Evolutionary conservation across 2,113 vertebrate genomes (phyloP), one percentile per base, ranked within the genome.

Genomic region (Ifrita kowaldi): DNA sequence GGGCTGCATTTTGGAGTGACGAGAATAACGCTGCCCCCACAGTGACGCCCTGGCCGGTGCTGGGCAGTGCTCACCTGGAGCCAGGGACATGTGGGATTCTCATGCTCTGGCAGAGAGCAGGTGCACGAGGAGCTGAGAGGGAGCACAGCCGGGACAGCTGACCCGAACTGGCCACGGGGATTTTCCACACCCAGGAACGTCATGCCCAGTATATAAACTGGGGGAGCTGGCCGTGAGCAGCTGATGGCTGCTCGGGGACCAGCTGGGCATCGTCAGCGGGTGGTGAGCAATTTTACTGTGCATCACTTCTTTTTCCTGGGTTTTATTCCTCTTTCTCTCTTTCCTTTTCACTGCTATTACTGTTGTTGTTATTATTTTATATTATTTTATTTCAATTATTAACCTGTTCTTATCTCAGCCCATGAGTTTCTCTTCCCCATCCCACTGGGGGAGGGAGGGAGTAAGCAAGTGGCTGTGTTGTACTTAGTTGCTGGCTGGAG

Each of bases 11-110:
- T 28, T 37, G 49, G 56, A 56, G 35, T 3, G 3, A 1, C 5
- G 32, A 16, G 55, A 35, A 4, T 1, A 9, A 6, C 1, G 47
- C 1, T 62, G 70, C 6, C n/a, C 7, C 4, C 60, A 8, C 39
- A 7, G 28, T 1, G 39, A 24, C 39, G 10, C 14, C 28, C 5
- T 3, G 47, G 70, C 18, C 27, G 78, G 46, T 6, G 87, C 62
- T 69, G 78, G 21, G 63, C 87, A 42, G 63, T 0, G 70, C 87
- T 69, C 16, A 55, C 79, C 79, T 76, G 79, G 13, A 41, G 11
- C 1, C 62, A 47, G 42, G 47, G 24, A 18, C 30, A 1, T 3
- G 13, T 7, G 11, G 17, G 46, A 19, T 10, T 3, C 47, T n/a
- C 79, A 0, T 4, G n/a, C 53, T 21, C 46, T 12, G 60, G 46